These are phyloP conservation scores for Epizoanthus scotinus DNA, from an alignment of 92 coral and sea anemone species.

Conservation along the genomic window DNA sequence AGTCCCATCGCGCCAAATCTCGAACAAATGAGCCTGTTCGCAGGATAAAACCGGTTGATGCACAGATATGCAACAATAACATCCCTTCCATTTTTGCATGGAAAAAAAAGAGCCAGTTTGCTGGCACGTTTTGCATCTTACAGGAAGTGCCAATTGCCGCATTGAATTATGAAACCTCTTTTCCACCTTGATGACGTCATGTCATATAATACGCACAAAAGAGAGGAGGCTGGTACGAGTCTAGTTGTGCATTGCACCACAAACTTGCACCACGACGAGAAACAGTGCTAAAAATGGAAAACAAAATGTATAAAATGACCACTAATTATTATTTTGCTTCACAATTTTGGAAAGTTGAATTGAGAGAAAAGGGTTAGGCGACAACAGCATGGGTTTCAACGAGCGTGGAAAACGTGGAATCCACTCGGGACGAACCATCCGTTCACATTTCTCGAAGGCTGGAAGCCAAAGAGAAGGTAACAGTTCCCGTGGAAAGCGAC, in stretches of 20 bases:
- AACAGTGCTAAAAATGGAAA: conserved; percentile 24
- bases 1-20: too few species aligned
- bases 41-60: too few species aligned
- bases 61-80: too few species aligned
- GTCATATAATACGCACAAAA: too few species aligned
- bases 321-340: neutral
- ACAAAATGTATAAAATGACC: conserved; percentile 7
- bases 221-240: too few species aligned
- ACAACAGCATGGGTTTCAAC: conserved; percentile 65
- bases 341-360: neutral
- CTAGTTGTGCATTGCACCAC: conserved; percentile 25
- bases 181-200: too few species aligned
- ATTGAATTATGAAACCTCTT: too few species aligned
- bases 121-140: too few species aligned
- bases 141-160: too few species aligned
- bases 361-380: neutral
- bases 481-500: neutral
- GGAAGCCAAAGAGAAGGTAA: neutral
- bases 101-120: too few species aligned
- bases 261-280: conserved; percentile 11
- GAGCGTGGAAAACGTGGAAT: conserved; percentile 70
- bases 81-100: too few species aligned
- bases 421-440: conserved; percentile 75
- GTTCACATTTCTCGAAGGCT: conserved; percentile 11
- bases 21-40: too few species aligned